Evolutionary conservation across 37 sponge, comb jelly and placozoan genomes (phyloP), one percentile per base, ranked within the genome.

Genomic region (Hormiphora californensis): DNA sequence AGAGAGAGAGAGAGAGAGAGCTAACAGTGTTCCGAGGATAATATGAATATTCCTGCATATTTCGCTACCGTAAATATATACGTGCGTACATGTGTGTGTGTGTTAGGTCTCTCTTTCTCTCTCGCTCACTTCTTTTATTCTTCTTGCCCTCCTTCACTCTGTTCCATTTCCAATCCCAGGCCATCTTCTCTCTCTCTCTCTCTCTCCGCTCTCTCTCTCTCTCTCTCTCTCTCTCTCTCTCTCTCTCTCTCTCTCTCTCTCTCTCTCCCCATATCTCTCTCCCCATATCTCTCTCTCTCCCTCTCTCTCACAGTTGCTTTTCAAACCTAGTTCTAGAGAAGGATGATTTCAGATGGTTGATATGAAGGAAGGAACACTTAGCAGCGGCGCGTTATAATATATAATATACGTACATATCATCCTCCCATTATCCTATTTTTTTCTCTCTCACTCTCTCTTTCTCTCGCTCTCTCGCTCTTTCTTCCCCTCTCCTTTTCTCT

Each of bases 181-280:
- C 78, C 37, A 39, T 69, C 78, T 69, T 40, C 37, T 40, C 37
- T 40, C 37, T 40, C 37, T 40, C 37, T 40, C 37, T 40, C 37
- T 40, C 37, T 40, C 37, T 40, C 37, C 78, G 33, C 78, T 69
- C 78, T 69, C 78, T 69, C 78, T 69, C 78, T 69, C 78, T 85
- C 86, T 46, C 86, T 85, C 86, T 44, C 86, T 25, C 54, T 17
- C 49, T 49, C 86, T 12, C 54, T 49, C 54, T 17, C 86, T 46
- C 30, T 17, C 86, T 49, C 86, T 25, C 17, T 86, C 87, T 59
- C 87, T 86, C 87, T 86, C 61, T 59, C 87, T 86, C 87, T 59
- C 57, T 55, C 61, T 86, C 61, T 57, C 87, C 54, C 61, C 22
- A 55, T 86, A 55, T 59, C 67, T 63, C 87, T 28, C 67, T 39